Evolutionary conservation across 2,797 vertebrate genomes (phyloP).

Genomic region (Enoplosus armatus): DNA sequence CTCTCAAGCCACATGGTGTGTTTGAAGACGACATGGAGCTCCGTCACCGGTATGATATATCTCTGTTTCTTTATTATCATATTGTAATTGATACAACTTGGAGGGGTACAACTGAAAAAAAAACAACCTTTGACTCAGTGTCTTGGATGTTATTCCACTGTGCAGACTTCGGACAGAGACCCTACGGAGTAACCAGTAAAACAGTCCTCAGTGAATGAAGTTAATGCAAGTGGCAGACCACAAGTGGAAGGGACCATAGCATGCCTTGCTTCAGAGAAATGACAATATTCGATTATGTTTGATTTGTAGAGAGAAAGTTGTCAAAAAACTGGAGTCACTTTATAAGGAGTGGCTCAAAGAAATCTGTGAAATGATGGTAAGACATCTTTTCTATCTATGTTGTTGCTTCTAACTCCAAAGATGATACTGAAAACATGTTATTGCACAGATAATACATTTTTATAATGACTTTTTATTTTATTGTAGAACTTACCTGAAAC

Average conservation of each 20-base stretch:
- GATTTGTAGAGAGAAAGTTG: slow-evolving; percentile 88
- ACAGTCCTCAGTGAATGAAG: neutral
- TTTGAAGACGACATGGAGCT: slow-evolving; percentile 92
- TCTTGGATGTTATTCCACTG: too few relatives aligned
- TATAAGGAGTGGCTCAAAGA: slow-evolving; percentile 93
- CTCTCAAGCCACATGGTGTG: slow-evolving; percentile 89
- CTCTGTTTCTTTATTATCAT: neutral
- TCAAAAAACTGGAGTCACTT: slow-evolving; percentile 91
- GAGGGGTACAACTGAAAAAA: neutral
- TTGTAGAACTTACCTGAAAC: slow-evolving; percentile 90
- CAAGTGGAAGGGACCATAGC: neutral
- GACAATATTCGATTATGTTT: neutral
- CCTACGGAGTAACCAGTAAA: neutral
- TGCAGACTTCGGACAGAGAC: too few relatives aligned
- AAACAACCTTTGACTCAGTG: neutral
- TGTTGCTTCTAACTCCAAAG: neutral
- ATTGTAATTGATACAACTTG: neutral
- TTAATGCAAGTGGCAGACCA: neutral
- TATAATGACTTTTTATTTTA: neutral
- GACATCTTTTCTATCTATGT: neutral
- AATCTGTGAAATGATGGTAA: slow-evolving; percentile 92
- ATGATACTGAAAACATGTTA: neutral
- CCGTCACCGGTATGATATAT: slow-evolving; percentile 86
- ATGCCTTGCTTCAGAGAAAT: neutral
- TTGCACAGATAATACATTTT: neutral